A percentile compares a stretch with the other conserved stretches of the same genome.
Evolutionary conservation across 2,888 invertebrate genomes (phyloP).

Genomic region (Sepiola atlantica): DNA sequence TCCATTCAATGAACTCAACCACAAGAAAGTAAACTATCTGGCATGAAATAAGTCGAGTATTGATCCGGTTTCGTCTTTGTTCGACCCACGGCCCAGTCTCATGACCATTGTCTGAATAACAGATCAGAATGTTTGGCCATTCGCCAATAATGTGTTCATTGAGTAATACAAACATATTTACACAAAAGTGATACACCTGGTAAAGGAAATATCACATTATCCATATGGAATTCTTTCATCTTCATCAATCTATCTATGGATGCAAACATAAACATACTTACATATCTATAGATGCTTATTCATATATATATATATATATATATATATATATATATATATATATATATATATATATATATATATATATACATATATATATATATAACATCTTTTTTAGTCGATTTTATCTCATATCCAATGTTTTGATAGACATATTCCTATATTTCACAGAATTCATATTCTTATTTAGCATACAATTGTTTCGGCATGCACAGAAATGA

Average conservation of each 20-base stretch:
- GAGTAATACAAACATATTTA: background rate
- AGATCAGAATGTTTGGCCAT: background rate
- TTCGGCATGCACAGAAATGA: too few relatives aligned
- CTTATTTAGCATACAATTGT: too few relatives aligned
- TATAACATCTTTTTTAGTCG: too few relatives aligned
- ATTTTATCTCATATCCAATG: too few relatives aligned
- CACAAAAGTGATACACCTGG: background rate
- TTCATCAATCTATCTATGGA: background rate
- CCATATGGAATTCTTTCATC: background rate
- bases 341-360: too few relatives aligned
- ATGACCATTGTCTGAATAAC: background rate
- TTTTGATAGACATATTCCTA: too few relatives aligned
- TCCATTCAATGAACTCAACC: background rate
- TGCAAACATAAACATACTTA: too few relatives aligned
- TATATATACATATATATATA: too few relatives aligned
- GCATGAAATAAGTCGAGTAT: background rate
- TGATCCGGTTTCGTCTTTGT: background rate
- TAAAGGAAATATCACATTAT: background rate
- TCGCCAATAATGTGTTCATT: background rate
- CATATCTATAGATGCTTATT: too few relatives aligned
- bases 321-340: too few relatives aligned
- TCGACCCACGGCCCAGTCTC: background rate
- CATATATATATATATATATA: too few relatives aligned
- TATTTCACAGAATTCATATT: too few relatives aligned
- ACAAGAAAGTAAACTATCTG: background rate